These are phyloP conservation scores for Cheilosia soror DNA, from an alignment of 2,888 invertebrate genomes.

Conservation along the genomic window DNA sequence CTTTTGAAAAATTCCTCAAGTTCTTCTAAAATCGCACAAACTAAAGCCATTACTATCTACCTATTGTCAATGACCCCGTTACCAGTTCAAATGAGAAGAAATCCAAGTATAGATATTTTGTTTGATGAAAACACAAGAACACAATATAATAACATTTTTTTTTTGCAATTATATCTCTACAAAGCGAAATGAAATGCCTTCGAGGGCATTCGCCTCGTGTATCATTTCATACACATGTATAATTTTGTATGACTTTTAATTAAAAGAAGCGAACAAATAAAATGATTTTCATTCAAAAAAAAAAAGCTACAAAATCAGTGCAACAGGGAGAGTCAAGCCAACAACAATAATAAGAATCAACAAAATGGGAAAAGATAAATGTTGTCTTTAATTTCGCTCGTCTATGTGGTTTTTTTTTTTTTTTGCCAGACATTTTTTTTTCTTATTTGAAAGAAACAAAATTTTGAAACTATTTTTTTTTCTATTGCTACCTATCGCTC, in stretches of 20 bases:
- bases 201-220: conserved; percentile 36
- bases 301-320: conserved; percentile 21
- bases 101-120: not conserved
- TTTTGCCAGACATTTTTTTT: conserved; percentile 35
- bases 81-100: conserved; percentile 14
- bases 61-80: conserved; percentile 54
- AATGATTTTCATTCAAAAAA: not conserved
- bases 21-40: conserved; percentile 20
- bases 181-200: conserved; percentile 18
- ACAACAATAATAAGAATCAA: not conserved
- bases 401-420: conserved; percentile 2
- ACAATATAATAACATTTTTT: conserved; percentile 1
- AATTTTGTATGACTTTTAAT: conserved; percentile 29
- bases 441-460: not conserved
- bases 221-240: not conserved
- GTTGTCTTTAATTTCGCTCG: conserved; percentile 34
- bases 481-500: conserved; percentile 41
- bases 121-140: conserved; percentile 19
- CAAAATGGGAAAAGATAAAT: conserved; percentile 8
- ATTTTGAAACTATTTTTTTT: conserved; percentile 14
- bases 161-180: conserved; percentile 34
- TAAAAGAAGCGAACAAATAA: not conserved
- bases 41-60: conserved; percentile 16
- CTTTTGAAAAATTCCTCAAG: not conserved
- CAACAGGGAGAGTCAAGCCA: conserved; percentile 10